Evolutionary conservation across 2,113 vertebrate species (phyloP), one percentile per base, ranked within the genome.

Genomic region (Herpailurus yagouaroundi): DNA sequence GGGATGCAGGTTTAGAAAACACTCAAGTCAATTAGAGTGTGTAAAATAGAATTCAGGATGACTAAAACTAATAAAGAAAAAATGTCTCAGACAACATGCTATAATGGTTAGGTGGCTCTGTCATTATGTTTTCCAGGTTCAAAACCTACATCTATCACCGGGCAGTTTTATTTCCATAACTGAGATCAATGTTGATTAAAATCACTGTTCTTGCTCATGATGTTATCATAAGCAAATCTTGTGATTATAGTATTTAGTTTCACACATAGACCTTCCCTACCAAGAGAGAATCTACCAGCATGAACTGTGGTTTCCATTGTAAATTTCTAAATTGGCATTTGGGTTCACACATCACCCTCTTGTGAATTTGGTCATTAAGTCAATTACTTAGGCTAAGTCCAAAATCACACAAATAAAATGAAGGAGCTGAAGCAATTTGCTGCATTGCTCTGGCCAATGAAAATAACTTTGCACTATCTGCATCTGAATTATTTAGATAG

Each of bases 401-500:
- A 4, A 91, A 86, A 86, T 85, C 16, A 81, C 13, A 82, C 50
- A 94, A 90, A 96, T 79, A 64, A 89, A 83, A 36, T 16, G n/a
- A 95, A 96, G 48, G 52, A 95, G 15, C 48, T 68, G 10, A 90
- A 93, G 82, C 18, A 79, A 97, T 93, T 55, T 94, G 66, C 38
- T n/a, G 16, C 19, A 23, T 68, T 74, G 41, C 41, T 95, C 19
- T 48, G 29, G 68, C 64, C 82, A 86, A 48, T 71, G 36, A 81
- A 76, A 91, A 36, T 19, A 77, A 96, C 77, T 92, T 91, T 82
- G 16, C 0, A 45, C 12, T 11, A 27, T 79, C 48, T 94, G 33
- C 36, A 89, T 91, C 55, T 96, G 41, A 97, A 93, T 92, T 97
- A 93, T 96, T 96, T 94, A 97, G 81, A 81, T 63, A 64, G 50